Base-by-base conservation (phyloP, 2,797 vertebrate genomes). In the Coreius guichenoti region DNA sequence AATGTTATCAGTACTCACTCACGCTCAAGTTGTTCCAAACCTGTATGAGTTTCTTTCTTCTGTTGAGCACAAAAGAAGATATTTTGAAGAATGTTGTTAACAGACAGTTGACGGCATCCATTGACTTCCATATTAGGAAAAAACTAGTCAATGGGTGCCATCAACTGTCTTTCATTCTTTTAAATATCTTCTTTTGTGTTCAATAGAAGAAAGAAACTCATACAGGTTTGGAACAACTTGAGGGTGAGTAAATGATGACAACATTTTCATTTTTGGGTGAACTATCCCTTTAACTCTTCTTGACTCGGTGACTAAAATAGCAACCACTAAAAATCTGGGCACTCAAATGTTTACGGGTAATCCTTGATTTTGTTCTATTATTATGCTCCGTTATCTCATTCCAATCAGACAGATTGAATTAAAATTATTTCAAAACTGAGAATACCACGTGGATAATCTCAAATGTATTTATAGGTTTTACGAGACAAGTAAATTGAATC, bases 401-500 rank as follows among this genome's bases (percentile, higher is more conserved):
- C 16, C 58, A 83, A 54, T 67, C 31, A 47, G 8, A 56, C 14
- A 26, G 13, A 73, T 81, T 72, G 33, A 9, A 85, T 82, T 36
- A 67, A 45, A 54, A 31, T 5, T 8, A 56, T 56, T 70, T 21
- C 13, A 39, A 70, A n/a, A n/a, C 3, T 51, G 14, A 51, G 47
- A n/a, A 70, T 43, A 43, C 80, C 49, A 29, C 1, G 9, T 56
- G 63, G 29, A 70, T 21, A 39, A 54, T 81, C 67, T 77, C 63
- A 77, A 63, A 23, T 69, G 31, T 63, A 61, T 45, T 79, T 47
- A 73, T 36, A 67, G 43, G 29, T 85, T 45, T 61, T 74, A 8
- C 7, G 4, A 61, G 16, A 47, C 26, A 58, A 4, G 6, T 77
- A 23, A 58, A 51, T 9, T 88, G 49, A 72, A 81, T 89, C 80